Percentiles rank a stretch among this genome's conserved stretches.
Evolutionary conservation across 2,113 vertebrate species (phyloP).

Genomic region (Colistium nudipinnis): DNA sequence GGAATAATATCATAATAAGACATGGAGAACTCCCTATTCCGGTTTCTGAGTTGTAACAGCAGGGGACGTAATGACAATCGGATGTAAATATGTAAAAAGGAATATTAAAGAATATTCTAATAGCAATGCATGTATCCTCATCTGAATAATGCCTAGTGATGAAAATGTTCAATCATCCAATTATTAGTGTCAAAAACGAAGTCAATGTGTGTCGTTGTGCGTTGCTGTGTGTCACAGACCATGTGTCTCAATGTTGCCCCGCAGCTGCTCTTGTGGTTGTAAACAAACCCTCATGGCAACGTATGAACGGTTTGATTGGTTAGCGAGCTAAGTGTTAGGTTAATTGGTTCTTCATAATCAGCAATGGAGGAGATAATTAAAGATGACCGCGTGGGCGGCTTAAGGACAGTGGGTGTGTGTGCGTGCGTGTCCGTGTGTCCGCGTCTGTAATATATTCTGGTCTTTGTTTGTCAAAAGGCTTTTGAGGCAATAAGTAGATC

Average conservation of each 20-base stretch:
- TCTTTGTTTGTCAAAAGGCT: constrained; percentile 60
- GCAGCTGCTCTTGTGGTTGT: background rate
- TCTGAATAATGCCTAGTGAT: too few relatives aligned
- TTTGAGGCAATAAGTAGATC: constrained; percentile 40
- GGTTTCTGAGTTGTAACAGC: too few relatives aligned
- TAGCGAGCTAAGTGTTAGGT: constrained; percentile 32
- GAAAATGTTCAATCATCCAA: too few relatives aligned
- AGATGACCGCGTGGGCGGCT: constrained; percentile 34
- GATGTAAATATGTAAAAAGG: too few relatives aligned
- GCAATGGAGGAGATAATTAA: constrained; percentile 56
- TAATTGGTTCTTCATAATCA: constrained; percentile 61
- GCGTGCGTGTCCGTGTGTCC: constrained; percentile 18
- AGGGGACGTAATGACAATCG: too few relatives aligned
- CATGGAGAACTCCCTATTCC: too few relatives aligned
- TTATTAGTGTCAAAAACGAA: too few relatives aligned
- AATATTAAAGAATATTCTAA: too few relatives aligned
- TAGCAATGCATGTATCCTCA: too few relatives aligned
- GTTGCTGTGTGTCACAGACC: background rate
- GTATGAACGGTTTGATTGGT: constrained; percentile 34
- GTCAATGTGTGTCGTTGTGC: background rate
- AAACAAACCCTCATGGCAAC: constrained; percentile 43
- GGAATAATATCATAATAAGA: too few relatives aligned
- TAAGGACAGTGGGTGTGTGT: constrained; percentile 17
- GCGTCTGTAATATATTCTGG: constrained; percentile 56
- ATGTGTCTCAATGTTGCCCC: background rate